These are phyloP conservation scores for Ochotona curzoniae DNA, from an alignment of 2,113 vertebrate species.

Conservation along the genomic window DNA sequence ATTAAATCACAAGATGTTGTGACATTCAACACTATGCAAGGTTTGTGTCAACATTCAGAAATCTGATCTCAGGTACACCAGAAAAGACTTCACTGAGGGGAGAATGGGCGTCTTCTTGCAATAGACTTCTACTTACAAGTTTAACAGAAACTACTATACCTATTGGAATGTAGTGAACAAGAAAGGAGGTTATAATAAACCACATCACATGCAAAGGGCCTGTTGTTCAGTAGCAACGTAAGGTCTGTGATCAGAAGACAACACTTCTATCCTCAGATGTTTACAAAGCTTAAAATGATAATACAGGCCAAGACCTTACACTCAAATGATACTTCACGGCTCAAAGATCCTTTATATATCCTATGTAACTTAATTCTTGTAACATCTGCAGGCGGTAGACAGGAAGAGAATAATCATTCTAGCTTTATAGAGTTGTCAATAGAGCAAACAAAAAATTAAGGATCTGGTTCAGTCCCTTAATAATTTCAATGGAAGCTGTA, in stretches of 20 bases:
- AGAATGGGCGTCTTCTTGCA: background rate
- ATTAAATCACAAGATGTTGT: background rate
- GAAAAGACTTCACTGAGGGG: background rate
- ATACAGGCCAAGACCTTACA: background rate
- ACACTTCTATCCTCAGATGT: background rate
- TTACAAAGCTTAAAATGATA: background rate
- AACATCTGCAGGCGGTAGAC: background rate
- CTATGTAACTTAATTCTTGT: background rate
- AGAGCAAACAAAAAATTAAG: background rate
- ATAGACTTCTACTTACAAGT: background rate
- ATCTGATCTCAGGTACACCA: background rate
- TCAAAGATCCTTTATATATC: background rate
- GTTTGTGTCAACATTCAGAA: background rate
- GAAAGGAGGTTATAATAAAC: background rate
- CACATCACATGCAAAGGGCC: background rate
- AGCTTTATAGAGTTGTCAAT: background rate
- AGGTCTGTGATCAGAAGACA: background rate
- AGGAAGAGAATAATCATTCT: background rate
- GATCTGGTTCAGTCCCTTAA: background rate
- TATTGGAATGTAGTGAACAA: background rate
- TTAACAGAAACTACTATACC: background rate
- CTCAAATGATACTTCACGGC: background rate
- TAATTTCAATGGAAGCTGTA: background rate
- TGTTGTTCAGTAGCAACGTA: background rate
- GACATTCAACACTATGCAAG: background rate